Conservation (phyloP, 2,113 vertebrate genomes). For the Rhabdornis inornatus region DNA sequence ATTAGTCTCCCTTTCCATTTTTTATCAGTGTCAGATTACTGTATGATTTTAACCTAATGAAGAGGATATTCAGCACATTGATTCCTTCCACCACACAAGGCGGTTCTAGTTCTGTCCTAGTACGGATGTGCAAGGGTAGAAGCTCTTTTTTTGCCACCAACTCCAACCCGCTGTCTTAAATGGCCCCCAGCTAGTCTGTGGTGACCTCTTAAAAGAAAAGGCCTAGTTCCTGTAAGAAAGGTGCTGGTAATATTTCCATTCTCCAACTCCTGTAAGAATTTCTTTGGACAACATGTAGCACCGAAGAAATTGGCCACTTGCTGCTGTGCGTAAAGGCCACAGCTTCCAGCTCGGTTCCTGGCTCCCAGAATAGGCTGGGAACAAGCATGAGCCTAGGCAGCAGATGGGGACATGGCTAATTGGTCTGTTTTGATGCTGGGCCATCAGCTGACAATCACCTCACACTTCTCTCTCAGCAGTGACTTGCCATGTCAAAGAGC, state of each 20-base stretch:
- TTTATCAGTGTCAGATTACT: not conserved
- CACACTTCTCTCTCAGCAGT: not conserved
- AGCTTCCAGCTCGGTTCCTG: not conserved
- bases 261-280: not conserved
- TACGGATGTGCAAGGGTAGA: rapidly evolving
- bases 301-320: not conserved
- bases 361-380: not conserved
- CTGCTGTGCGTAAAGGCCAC: not conserved
- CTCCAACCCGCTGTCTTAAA: not conserved
- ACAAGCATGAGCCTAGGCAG: not conserved
- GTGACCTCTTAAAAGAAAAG: not conserved
- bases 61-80: not conserved
- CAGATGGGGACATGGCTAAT: not conserved
- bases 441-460: not conserved
- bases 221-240: not conserved
- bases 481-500: not conserved
- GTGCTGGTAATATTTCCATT: not conserved
- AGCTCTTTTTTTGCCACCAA: not conserved
- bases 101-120: not conserved
- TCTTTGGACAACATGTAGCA: not conserved
- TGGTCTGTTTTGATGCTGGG: not conserved
- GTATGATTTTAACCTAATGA: not conserved
- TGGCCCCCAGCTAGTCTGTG: not conserved
- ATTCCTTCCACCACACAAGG: not conserved
- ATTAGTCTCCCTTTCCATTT: not conserved